Conservation (phyloP, 2,888 invertebrate genomes). For the Drosophila cognata region DNA sequence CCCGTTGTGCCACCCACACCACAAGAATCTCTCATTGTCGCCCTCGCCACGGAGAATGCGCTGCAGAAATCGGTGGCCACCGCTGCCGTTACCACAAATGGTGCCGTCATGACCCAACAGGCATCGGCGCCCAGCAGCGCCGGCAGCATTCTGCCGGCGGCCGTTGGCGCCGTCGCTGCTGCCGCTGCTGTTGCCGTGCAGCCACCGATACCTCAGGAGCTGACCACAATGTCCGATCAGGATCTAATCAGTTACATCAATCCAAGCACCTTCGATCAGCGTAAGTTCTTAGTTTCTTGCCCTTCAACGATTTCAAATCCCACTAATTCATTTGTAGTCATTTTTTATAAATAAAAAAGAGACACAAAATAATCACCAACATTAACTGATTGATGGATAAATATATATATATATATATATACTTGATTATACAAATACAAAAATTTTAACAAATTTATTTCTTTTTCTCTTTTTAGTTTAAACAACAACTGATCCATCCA, state of each 20-base stretch:
- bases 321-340: background rate
- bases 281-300: slow-evolving; percentile 85
- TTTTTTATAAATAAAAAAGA: too few species aligned
- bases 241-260: slow-evolving; percentile 95
- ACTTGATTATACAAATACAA: background rate
- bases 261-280: slow-evolving; percentile 94
- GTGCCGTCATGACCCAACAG: slow-evolving; percentile 81
- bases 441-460: background rate
- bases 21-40: slow-evolving; percentile 85
- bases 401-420: too few species aligned
- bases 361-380: background rate
- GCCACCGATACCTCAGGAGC: slow-evolving; percentile 89
- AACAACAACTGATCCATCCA: slow-evolving; percentile 47
- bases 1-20: slow-evolving; percentile 75
- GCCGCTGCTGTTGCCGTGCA: slow-evolving; percentile 83
- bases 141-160: slow-evolving; percentile 68
- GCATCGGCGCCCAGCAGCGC: slow-evolving; percentile 68
- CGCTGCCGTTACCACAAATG: slow-evolving; percentile 81
- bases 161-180: slow-evolving; percentile 72
- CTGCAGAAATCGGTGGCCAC: slow-evolving; percentile 83
- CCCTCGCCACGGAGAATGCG: slow-evolving; percentile 83
- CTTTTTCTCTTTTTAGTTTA: slow-evolving; percentile 51
- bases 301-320: background rate
- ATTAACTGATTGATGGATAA: background rate
- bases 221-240: slow-evolving; percentile 94